These are phyloP conservation scores for Tetrapedia diversipes DNA, from an alignment of 2,888 invertebrate species.

Conservation along the genomic window DNA sequence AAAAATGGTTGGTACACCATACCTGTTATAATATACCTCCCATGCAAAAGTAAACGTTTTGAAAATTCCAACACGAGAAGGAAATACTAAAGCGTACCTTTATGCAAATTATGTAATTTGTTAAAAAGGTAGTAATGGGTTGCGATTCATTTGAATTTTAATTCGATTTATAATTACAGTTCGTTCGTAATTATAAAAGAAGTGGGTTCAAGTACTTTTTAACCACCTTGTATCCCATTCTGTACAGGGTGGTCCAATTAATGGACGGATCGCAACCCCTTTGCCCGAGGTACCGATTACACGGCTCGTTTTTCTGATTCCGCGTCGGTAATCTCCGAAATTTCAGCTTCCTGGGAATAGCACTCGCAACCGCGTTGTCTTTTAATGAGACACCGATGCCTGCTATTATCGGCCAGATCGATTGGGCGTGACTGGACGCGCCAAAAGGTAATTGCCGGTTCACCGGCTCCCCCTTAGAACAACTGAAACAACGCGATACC, in stretches of 20 bases:
- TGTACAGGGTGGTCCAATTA: slow-evolving; percentile 55
- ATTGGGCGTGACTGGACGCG: slow-evolving; percentile 52
- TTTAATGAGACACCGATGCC: slow-evolving; percentile 51
- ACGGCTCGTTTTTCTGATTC: slow-evolving; percentile 48
- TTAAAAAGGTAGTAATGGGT: too few relatives aligned
- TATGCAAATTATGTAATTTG: too few relatives aligned
- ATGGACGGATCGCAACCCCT: not conserved
- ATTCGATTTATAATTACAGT: not conserved
- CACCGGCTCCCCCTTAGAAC: slow-evolving; percentile 30
- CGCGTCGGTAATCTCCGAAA: slow-evolving; percentile 47
- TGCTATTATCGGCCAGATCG: slow-evolving; percentile 47
- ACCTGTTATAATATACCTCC: too few relatives aligned
- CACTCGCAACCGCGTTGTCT: slow-evolving; percentile 42
- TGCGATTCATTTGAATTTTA: too few relatives aligned
- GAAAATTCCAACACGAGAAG: too few relatives aligned
- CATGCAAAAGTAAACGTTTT: too few relatives aligned
- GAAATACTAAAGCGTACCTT: too few relatives aligned
- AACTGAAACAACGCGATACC: slow-evolving; percentile 36
- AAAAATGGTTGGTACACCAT: not conserved
- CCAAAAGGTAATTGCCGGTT: slow-evolving; percentile 51
- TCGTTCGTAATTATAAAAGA: not conserved
- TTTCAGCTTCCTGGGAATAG: slow-evolving; percentile 42
- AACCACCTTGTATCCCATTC: not conserved
- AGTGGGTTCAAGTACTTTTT: slow-evolving; percentile 6
- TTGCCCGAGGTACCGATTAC: slow-evolving; percentile 40